Conservation (phyloP, 2,797 vertebrate genomes). For the Bradypodion ventrale region DNA sequence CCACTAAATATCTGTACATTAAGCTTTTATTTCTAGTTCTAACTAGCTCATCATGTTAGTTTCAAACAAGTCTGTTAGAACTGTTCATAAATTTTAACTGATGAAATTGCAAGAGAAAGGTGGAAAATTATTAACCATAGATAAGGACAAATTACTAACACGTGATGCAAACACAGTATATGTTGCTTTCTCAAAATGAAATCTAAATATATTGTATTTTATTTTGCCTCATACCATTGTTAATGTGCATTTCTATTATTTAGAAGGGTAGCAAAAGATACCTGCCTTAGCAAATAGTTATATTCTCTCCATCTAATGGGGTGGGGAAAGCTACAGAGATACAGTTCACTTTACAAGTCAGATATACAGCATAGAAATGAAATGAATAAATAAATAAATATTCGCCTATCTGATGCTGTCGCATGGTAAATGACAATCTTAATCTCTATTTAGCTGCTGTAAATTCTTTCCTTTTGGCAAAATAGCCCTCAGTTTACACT, state of each 20-base stretch:
- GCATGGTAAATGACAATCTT: background rate
- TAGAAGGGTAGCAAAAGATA: background rate
- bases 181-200: background rate
- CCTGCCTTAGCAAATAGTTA: background rate
- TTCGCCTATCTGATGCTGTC: background rate
- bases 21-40: no score
- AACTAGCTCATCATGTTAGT: no score
- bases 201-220: background rate
- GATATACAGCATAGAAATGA: no score
- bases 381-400: no score
- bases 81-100: background rate
- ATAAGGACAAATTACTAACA: background rate
- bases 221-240: background rate
- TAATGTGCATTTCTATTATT: background rate
- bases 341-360: no score
- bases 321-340: no score
- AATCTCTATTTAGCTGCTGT: background rate
- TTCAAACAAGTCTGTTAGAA: background rate
- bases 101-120: background rate
- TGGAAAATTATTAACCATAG: background rate
- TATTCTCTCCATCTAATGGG: no score
- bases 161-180: background rate
- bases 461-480: constrained; percentile 34
- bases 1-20: no score
- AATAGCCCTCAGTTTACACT: constrained; percentile 28